phyloP scores from a whole-genome alignment of 2,113 vertebrate species.

The Nematolebias whitei region DNA sequence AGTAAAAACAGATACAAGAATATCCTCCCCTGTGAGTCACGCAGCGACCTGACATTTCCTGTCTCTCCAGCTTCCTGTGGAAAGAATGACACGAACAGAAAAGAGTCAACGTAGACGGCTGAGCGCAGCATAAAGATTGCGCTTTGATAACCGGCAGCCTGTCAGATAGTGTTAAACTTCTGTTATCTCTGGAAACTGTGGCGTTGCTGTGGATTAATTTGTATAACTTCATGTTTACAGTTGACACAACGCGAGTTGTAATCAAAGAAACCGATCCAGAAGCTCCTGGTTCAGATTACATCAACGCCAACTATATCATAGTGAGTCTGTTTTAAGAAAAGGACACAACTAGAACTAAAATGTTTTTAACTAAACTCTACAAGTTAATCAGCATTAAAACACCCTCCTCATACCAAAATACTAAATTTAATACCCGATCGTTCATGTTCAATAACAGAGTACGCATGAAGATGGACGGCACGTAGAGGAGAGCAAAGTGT shows the following conservation, averaged over 20 bases:
- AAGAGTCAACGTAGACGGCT: slow-evolving; percentile 23
- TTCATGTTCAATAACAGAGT: slow-evolving; percentile 66
- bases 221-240: slow-evolving; percentile 66
- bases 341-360: background rate
- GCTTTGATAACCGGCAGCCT: slow-evolving; percentile 20
- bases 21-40: slow-evolving; percentile 88
- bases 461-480: slow-evolving; percentile 80
- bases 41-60: slow-evolving; percentile 62
- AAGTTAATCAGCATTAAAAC: background rate
- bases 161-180: background rate
- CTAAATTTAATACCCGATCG: background rate
- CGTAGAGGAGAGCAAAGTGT: slow-evolving; percentile 81
- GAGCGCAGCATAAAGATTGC: slow-evolving; percentile 7
- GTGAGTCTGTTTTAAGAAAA: slow-evolving; percentile 59
- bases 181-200: slow-evolving; percentile 11
- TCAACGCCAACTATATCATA: slow-evolving; percentile 90
- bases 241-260: slow-evolving; percentile 84
- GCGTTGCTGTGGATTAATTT: background rate
- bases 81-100: slow-evolving; percentile 66
- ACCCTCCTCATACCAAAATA: background rate
- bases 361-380: background rate
- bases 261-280: slow-evolving; percentile 79
- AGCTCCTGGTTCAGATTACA: slow-evolving; percentile 83
- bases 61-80: slow-evolving; percentile 71
- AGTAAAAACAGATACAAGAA: slow-evolving; percentile 92